Percentiles rank a stretch among this genome's conserved stretches.
These are phyloP conservation scores for Junonia oenone DNA, from an alignment of 2,888 invertebrate species.

Conservation along the genomic window DNA sequence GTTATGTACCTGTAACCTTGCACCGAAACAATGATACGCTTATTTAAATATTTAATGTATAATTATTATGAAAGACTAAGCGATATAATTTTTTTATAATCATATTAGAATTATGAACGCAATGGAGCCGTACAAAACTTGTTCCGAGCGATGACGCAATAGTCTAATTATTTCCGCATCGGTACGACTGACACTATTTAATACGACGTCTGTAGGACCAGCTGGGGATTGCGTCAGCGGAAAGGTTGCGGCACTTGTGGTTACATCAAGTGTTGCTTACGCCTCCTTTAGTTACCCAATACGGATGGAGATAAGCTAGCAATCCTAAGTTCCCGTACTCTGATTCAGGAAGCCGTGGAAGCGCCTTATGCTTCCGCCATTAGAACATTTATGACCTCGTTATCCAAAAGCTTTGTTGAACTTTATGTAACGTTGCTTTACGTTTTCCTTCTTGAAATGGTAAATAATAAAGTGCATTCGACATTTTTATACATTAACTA, in stretches of 20 bases:
- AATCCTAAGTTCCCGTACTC: conserved; percentile 40
- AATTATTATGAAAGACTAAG: background rate
- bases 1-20: background rate
- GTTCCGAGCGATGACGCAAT: conserved; percentile 46
- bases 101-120: conserved; percentile 20
- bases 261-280: conserved; percentile 64
- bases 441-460: background rate
- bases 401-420: conserved; percentile 7
- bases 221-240: conserved; percentile 64
- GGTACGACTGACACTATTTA: conserved; percentile 55
- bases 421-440: conserved; percentile 4
- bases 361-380: conserved; percentile 24
- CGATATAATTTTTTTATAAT: background rate
- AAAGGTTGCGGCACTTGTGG: conserved; percentile 65
- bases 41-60: background rate
- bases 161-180: conserved; percentile 64
- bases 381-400: conserved; percentile 18
- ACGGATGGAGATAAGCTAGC: conserved; percentile 37
- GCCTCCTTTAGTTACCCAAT: conserved; percentile 57
- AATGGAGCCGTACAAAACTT: conserved; percentile 34
- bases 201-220: conserved; percentile 47
- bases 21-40: background rate
- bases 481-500: background rate
- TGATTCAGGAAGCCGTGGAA: conserved; percentile 28
- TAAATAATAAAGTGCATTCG: background rate